Conservation (phyloP, 2,797 vertebrate genomes). For the Benthosema pterotum region DNA sequence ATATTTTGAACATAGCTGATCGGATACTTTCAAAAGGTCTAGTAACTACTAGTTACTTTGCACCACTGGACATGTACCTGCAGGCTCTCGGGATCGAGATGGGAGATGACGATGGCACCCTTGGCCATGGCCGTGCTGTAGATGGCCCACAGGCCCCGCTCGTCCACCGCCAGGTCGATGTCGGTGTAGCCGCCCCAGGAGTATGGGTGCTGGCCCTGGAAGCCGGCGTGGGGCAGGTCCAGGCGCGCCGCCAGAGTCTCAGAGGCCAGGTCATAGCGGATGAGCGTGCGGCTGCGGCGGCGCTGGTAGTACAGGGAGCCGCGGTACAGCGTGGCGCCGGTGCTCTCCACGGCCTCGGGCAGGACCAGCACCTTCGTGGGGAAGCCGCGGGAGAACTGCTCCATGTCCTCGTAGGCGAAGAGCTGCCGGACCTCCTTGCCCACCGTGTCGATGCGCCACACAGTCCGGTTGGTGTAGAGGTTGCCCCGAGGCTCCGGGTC, state of each 20-base stretch:
- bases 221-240: constrained; percentile 86
- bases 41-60: too few species aligned
- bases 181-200: constrained; percentile 95
- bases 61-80: constrained; percentile 56
- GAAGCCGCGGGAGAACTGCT: constrained; percentile 86
- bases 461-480: constrained; percentile 80
- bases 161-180: constrained; percentile 90
- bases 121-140: constrained; percentile 89
- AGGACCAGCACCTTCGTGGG: constrained; percentile 89
- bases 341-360: constrained; percentile 88
- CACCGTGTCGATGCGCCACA: constrained; percentile 89
- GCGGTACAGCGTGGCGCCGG: constrained; percentile 83
- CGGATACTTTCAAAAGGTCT: too few species aligned
- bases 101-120: constrained; percentile 89
- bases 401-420: constrained; percentile 84
- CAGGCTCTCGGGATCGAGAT: constrained; percentile 84
- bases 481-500: constrained; percentile 82
- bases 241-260: constrained; percentile 78
- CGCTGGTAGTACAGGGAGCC: constrained; percentile 90
- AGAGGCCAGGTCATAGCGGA: constrained; percentile 83
- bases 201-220: constrained; percentile 90
- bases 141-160: constrained; percentile 89
- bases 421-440: constrained; percentile 89
- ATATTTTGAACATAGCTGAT: too few species aligned
- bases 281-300: constrained; percentile 79